These are phyloP conservation scores for Yponomeuta plumbellus DNA, from an alignment of 2,888 invertebrate genomes.

Conservation along the genomic window DNA sequence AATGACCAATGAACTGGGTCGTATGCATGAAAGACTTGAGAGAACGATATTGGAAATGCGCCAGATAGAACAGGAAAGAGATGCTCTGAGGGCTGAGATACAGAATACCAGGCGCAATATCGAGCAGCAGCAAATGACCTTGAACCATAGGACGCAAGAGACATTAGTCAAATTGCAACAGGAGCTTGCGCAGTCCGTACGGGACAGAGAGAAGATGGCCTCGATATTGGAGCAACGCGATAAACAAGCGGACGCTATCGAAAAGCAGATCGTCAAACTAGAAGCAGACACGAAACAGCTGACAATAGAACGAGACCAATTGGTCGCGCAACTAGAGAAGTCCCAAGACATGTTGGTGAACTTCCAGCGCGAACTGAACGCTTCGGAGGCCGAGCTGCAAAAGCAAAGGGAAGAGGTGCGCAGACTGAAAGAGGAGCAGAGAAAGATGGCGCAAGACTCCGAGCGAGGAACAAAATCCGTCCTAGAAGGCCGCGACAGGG, in stretches of 20 bases:
- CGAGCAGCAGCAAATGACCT: conserved; percentile 79
- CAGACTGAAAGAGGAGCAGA: conserved; percentile 82
- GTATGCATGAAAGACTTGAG: conserved; percentile 88
- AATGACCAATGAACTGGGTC: conserved; percentile 87
- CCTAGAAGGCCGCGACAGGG: conserved; percentile 81
- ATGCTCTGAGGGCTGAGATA: conserved; percentile 81
- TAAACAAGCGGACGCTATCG: conserved; percentile 86
- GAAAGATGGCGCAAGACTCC: conserved; percentile 82
- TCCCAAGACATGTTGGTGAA: conserved; percentile 95
- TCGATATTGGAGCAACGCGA: conserved; percentile 87
- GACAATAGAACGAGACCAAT: conserved; percentile 89
- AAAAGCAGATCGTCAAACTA: conserved; percentile 89
- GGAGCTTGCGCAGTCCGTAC: conserved; percentile 81
- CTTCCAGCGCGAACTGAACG: conserved; percentile 93
- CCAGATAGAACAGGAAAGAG: conserved; percentile 84
- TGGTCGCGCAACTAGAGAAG: conserved; percentile 92
- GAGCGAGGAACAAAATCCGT: conserved; percentile 83
- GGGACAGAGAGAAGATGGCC: conserved; percentile 87
- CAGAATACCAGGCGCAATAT: conserved; percentile 79
- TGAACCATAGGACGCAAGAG: conserved; percentile 83
- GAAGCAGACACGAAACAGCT: conserved; percentile 91
- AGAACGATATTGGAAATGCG: conserved; percentile 82
- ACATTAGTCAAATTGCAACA: conserved; percentile 84
- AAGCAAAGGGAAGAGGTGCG: conserved; percentile 87
- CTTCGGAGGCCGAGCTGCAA: conserved; percentile 88